Base-by-base conservation (phyloP, 2,888 invertebrate species). In the Philonicus albiceps region DNA sequence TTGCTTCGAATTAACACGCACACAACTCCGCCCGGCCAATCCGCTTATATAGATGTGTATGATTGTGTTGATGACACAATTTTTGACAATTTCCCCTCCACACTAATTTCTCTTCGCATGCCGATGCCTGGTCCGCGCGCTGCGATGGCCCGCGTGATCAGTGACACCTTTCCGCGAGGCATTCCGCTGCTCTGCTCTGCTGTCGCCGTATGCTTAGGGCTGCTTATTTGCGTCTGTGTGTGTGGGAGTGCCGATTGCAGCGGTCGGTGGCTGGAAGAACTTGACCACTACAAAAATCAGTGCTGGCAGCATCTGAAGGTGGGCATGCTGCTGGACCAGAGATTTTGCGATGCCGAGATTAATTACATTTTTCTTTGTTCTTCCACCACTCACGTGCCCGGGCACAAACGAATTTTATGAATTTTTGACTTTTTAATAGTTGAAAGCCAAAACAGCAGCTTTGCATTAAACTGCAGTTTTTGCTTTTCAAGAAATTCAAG, bases 1-100 rank as follows among this genome's bases (percentile, higher is more conserved):
- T 55, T 53, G 81, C 81, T 81, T 74, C 34, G n/a, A 53, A 78
- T 27, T 43, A 40, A 30, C 78, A 78, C 78, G 16, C 22, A 43
- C 49, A 49, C 49, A 37, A 8, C 4, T 2, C 6, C 19, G 30
- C 30, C 30, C 40, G n/a, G 19, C 22, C 64, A 1, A 3, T 64
- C 11, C 64, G 64, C 64, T 19, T 64, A 64, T 64, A 64, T 64
- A 64, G 11, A 64, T 27, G 6, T 8, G 64, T n/a, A n/a, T 2
- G 11, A 11, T 27, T 78, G 78, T 49, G 16, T 76, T 22, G 37
- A 49, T 78, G 78, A 78, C 78, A 78, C 78, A 78, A 78, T 49
- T 78, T 64, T 78, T 78, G 43, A 49, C 30, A 22, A 49, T 43
- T 78, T 78, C 78, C 78, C 78, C 78, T 49, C 49, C 49, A 27